Evolutionary conservation across 2,113 vertebrate species (phyloP), one percentile per base, ranked within the genome.

Genomic region (Sigmodon hispidus): DNA sequence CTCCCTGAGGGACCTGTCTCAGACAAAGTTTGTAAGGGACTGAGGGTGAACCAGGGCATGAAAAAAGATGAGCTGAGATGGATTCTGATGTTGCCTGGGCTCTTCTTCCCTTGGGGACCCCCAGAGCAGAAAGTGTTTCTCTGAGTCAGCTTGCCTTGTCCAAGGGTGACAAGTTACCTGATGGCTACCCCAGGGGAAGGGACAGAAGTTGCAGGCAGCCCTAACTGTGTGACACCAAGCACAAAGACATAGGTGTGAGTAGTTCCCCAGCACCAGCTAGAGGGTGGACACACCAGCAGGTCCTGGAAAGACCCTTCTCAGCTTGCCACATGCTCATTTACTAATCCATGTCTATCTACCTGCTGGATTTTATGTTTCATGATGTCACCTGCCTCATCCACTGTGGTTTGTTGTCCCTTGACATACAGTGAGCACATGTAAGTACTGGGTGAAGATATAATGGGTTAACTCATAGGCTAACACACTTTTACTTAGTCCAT

Each of bases 381-480:
- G 45, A 77, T 45, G 45, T 57, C 31, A 40, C 21, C 40, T 85
- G 11, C 17, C 40, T 89, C 87, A 55, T 72, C 52, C 67, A 75
- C 67, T 65, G 31, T 6, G 55, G n/a, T n/a, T n/a, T 50, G 3
- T 80, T 73, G 50, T n/a, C 72, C 16, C 52, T 69, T 61, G 76
- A 29, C 52, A 52, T 52, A 76, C 26, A 89, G 45, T n/a, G 10
- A 72, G n/a, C 69, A 40, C 36, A 40, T 40, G 77, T 70, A 95
- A 86, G 50, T 48, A 67, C 4, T 79, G 24, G 55, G n/a, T 50
- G 76, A 59, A 88, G 95, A 40, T 43, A 50, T 79, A 80, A 95
- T 61, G 45, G 87, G 24, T n/a, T 34, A 59, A 90, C 87, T 84
- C 87, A 69, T 80, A 94, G 76, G 61, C 67, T 72, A 72, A 95